phyloP scores from a whole-genome alignment of 2,797 vertebrate species.

The Melanotaenia trifasciata region DNA sequence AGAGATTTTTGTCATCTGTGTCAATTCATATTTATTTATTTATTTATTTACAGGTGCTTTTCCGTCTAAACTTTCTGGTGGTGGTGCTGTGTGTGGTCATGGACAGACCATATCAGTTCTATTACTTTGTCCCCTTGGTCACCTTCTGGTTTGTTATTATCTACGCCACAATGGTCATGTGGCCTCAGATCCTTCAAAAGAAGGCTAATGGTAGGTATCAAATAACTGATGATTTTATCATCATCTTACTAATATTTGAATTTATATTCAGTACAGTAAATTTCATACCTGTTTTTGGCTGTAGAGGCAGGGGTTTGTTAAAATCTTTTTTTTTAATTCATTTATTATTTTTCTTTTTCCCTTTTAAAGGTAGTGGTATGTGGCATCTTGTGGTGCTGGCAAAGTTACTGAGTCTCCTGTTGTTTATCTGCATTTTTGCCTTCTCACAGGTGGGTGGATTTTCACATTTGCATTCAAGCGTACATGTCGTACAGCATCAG shows the following conservation, averaged over 20 bases:
- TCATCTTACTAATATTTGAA: not conserved
- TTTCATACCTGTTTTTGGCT: not conserved
- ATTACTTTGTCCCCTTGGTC: slow-evolving; percentile 98
- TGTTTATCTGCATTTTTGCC: slow-evolving; percentile 92
- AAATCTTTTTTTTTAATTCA: not conserved
- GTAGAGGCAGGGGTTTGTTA: not conserved
- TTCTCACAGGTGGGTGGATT: slow-evolving; percentile 88
- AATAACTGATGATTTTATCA: not conserved
- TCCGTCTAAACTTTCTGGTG: slow-evolving; percentile 97
- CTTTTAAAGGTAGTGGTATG: slow-evolving; percentile 86
- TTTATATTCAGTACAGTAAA: not conserved
- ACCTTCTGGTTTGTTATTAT: slow-evolving; percentile 97
- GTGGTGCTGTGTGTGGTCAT: slow-evolving; percentile 96
- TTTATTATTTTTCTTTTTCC: not conserved
- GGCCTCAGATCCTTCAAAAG: slow-evolving; percentile 97
- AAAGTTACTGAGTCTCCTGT: slow-evolving; percentile 89
- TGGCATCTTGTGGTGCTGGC: slow-evolving; percentile 92
- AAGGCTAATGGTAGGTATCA: slow-evolving; percentile 89
- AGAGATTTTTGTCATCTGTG: not conserved
- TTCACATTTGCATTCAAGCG: not conserved
- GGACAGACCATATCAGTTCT: slow-evolving; percentile 98
- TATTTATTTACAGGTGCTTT: slow-evolving; percentile 87
- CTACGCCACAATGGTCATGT: slow-evolving; percentile 91
- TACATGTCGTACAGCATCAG: not conserved
- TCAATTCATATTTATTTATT: not conserved